Conservation (phyloP, 2,888 invertebrate species). For the Xestia xanthographa region DNA sequence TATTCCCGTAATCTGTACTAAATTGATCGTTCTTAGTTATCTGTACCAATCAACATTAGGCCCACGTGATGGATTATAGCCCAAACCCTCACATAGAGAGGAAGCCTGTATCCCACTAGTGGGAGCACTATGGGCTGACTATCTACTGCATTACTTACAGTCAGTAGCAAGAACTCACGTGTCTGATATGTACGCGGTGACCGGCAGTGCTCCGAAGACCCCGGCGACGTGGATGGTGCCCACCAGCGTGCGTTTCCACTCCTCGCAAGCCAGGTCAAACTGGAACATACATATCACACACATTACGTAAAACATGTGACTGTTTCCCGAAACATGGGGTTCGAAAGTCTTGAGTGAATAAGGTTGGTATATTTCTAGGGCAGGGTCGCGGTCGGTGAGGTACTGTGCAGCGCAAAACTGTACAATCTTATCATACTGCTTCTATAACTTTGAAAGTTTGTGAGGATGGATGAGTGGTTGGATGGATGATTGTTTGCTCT, state of each 20-base stretch:
- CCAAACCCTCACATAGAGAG: not conserved
- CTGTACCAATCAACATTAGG: not conserved
- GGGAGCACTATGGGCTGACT: not conserved
- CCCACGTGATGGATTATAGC: not conserved
- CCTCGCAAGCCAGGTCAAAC: slow-evolving; percentile 84
- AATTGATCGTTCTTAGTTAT: not conserved
- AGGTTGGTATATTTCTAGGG: no score
- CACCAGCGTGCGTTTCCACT: slow-evolving; percentile 90
- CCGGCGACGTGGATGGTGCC: slow-evolving; percentile 91
- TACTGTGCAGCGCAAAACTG: not conserved
- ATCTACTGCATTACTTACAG: not conserved
- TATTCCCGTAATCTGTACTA: not conserved
- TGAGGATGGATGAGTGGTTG: not conserved
- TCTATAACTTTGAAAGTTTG: not conserved
- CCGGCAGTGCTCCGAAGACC: slow-evolving; percentile 88
- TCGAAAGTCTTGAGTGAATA: not conserved
- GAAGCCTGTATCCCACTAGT: not conserved
- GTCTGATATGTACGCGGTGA: slow-evolving; percentile 90
- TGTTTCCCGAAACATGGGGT: not conserved
- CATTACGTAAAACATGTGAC: not conserved
- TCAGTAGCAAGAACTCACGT: slow-evolving; percentile 78
- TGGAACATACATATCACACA: slow-evolving; percentile 67
- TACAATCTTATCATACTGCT: not conserved
- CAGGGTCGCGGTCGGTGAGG: not conserved
- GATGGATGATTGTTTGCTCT: not conserved